Conservation (phyloP, 1,140 invertebrate species). For the Mamestra configurata region DNA sequence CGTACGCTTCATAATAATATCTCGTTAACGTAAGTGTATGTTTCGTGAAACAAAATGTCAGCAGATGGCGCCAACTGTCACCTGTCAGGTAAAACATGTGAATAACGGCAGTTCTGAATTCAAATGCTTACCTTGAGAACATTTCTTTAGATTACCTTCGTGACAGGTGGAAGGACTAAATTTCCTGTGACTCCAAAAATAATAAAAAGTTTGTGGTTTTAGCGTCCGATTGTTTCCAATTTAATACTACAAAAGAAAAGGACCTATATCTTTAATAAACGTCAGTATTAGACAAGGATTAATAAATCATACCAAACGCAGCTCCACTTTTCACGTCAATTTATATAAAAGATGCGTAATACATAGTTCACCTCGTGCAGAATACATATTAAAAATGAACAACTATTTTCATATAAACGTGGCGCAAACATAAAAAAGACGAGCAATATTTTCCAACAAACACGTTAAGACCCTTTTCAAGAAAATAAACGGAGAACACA, state of each 20-base stretch:
- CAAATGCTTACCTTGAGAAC: constrained; percentile 23
- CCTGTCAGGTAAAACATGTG: constrained; percentile 26
- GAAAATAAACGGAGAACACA: not conserved
- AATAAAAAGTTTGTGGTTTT: no score
- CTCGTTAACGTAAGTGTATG: constrained; percentile 19
- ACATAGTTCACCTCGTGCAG: not conserved
- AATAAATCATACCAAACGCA: no score
- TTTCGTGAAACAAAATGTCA: constrained; percentile 5
- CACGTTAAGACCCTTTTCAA: constrained; percentile 22
- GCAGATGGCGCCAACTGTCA: constrained; percentile 39
- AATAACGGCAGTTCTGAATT: constrained; percentile 32
- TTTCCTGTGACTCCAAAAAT: no score
- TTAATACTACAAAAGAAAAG: no score
- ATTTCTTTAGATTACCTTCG: not conserved
- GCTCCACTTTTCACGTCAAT: not conserved
- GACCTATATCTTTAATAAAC: no score
- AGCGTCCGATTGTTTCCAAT: no score
- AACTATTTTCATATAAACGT: constrained; percentile 2
- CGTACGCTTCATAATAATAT: constrained; percentile 1
- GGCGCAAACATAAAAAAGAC: not conserved
- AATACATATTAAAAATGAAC: not conserved
- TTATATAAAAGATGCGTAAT: not conserved
- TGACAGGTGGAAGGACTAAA: no score
- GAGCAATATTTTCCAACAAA: constrained; percentile 17
- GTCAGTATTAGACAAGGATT: no score